Conservation (phyloP, 2,113 vertebrate genomes). For the Nothocercus julius region DNA sequence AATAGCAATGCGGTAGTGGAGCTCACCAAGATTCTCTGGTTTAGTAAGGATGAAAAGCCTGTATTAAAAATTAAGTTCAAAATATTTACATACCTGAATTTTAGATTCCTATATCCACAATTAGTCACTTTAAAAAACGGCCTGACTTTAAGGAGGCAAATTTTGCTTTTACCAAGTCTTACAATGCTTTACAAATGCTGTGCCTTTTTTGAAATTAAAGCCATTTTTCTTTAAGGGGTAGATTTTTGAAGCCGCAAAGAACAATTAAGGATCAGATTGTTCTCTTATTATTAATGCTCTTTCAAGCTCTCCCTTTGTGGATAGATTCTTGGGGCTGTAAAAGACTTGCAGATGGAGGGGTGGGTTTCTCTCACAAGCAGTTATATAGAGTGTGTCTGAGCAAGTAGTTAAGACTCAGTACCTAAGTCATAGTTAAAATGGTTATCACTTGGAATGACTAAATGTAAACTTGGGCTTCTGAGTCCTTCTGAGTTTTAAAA, state of each 20-base stretch:
- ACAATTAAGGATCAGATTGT: not conserved
- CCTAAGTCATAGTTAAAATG: not conserved
- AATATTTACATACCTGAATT: constrained; percentile 27
- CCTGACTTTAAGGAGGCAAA: not conserved
- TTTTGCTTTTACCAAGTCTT: not conserved
- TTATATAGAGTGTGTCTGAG: not conserved
- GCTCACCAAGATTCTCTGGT: not conserved
- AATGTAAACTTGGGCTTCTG: not conserved
- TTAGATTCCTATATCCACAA: not conserved
- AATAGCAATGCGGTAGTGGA: constrained; percentile 9
- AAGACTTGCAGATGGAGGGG: not conserved
- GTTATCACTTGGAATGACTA: not conserved
- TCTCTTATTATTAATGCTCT: not conserved
- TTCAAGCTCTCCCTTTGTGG: not conserved
- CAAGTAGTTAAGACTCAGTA: not conserved
- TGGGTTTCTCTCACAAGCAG: not conserved
- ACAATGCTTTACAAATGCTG: not conserved
- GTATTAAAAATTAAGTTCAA: not conserved
- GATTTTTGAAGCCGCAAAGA: not conserved
- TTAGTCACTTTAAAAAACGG: not conserved
- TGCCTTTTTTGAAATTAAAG: not conserved
- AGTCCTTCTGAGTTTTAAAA: not conserved
- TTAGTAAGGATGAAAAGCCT: not conserved
- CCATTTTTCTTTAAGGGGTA: not conserved
- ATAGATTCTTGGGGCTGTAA: not conserved